Percentiles rank a stretch among this genome's conserved stretches.
These are phyloP conservation scores for Thalassophryne amazonica DNA, from an alignment of 2,797 vertebrate genomes.

Conservation along the genomic window DNA sequence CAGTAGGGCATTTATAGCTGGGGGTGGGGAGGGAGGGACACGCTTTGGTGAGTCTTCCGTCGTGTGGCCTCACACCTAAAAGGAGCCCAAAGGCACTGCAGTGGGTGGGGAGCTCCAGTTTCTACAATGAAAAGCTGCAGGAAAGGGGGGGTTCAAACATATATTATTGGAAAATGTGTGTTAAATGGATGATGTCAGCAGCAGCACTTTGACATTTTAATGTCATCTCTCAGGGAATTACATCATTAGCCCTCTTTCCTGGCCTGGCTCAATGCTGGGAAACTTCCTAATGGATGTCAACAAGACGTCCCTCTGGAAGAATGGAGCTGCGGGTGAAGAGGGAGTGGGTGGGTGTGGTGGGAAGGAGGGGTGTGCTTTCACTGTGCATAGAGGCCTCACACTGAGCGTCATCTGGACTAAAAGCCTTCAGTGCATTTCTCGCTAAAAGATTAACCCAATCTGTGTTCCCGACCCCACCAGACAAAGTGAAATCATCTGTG, in stretches of 20 bases:
- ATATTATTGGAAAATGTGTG: conserved; percentile 62
- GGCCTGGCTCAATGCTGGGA: conserved; percentile 66
- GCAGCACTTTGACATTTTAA: conserved; percentile 70
- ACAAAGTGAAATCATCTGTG: conserved; percentile 34
- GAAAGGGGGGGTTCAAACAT: conserved; percentile 23
- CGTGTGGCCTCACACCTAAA: conserved; percentile 47
- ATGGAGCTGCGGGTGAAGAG: conserved; percentile 14
- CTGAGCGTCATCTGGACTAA: conserved; percentile 53
- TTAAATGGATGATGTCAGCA: conserved; percentile 75
- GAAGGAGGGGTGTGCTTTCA: conserved; percentile 8
- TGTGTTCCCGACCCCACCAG: conserved; percentile 26
- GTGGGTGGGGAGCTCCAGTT: conserved; percentile 32
- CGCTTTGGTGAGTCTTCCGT: conserved; percentile 43
- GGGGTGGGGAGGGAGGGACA: conserved; percentile 51
- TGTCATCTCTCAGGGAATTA: conserved; percentile 76
- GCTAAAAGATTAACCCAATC: conserved; percentile 48
- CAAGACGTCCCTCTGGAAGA: conserved; percentile 64
- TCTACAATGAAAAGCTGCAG: conserved; percentile 17
- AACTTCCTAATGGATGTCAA: conserved; percentile 76
- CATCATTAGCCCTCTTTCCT: conserved; percentile 70
- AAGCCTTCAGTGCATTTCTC: conserved; percentile 48
- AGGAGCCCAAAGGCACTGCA: conserved; percentile 38
- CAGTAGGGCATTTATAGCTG: conserved; percentile 54
- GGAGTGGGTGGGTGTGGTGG: conserved; percentile 3
- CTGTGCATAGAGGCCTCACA: conserved; percentile 37